These are phyloP conservation scores for Ochropleura leucogaster DNA, from an alignment of 2,888 invertebrate genomes.

Conservation along the genomic window DNA sequence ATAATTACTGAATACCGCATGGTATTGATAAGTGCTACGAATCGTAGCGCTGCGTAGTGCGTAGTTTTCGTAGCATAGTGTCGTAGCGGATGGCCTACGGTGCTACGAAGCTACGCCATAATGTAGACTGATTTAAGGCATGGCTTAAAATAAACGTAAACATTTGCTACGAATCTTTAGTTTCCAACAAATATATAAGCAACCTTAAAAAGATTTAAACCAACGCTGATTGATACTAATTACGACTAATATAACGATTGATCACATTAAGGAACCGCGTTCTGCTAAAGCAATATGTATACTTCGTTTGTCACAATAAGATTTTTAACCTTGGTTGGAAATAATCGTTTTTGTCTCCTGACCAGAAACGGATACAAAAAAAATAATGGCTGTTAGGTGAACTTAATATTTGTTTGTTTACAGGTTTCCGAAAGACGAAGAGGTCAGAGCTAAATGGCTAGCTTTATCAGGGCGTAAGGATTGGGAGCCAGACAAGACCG, in stretches of 20 bases:
- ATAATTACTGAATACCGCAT: not conserved
- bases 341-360: not conserved
- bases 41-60: constrained; percentile 15
- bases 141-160: not conserved
- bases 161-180: not conserved
- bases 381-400: not conserved
- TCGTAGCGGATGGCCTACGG: constrained; percentile 42
- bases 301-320: not conserved
- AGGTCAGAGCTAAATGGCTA: not conserved
- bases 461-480: not conserved
- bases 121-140: not conserved
- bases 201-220: not conserved
- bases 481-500: not conserved
- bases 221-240: not conserved
- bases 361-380: not conserved
- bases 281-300: not conserved
- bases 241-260: not conserved
- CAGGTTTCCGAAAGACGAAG: constrained; percentile 23
- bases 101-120: constrained; percentile 25
- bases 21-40: not conserved
- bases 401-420: not conserved
- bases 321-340: not conserved
- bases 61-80: constrained; percentile 26
- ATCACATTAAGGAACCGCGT: not conserved
- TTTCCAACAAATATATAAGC: not conserved